Conservation (phyloP, 2,888 invertebrate genomes). For the Sarcophaga rosellei region DNA sequence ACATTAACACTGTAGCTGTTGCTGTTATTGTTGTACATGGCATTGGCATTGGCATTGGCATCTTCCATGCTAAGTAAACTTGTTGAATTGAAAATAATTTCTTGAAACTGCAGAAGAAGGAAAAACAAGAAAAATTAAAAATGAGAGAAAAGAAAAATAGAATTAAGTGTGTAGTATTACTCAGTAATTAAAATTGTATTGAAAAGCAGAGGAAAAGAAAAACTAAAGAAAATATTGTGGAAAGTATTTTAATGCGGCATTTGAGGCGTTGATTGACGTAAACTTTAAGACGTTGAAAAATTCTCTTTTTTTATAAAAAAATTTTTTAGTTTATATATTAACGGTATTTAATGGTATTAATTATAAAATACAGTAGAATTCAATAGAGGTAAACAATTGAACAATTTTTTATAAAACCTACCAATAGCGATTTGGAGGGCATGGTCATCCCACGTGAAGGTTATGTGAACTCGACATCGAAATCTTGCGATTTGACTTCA, state of each 20-base stretch:
- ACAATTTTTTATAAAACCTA: no score
- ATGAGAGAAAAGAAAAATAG: neutral
- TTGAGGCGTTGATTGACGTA: no score
- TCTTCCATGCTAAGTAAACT: slow-evolving; percentile 27
- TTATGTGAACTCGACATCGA: no score
- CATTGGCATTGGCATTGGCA: neutral
- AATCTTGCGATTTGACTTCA: no score
- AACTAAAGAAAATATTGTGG: neutral
- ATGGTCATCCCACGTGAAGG: no score
- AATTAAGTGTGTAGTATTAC: neutral
- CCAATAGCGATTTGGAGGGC: no score
- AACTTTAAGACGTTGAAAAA: no score
- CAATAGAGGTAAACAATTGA: no score
- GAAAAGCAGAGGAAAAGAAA: neutral
- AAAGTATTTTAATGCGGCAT: neutral
- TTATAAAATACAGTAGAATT: no score
- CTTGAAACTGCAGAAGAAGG: slow-evolving; percentile 64
- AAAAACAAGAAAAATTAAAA: neutral
- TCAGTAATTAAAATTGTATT: neutral
- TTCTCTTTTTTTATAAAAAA: no score
- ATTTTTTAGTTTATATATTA: no score
- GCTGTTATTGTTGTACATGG: neutral
- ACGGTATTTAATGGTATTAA: no score
- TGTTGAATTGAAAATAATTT: slow-evolving; percentile 57
- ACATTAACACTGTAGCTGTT: neutral